These are phyloP conservation scores for Proteles cristata DNA, from an alignment of 2,113 vertebrate species.

Conservation along the genomic window DNA sequence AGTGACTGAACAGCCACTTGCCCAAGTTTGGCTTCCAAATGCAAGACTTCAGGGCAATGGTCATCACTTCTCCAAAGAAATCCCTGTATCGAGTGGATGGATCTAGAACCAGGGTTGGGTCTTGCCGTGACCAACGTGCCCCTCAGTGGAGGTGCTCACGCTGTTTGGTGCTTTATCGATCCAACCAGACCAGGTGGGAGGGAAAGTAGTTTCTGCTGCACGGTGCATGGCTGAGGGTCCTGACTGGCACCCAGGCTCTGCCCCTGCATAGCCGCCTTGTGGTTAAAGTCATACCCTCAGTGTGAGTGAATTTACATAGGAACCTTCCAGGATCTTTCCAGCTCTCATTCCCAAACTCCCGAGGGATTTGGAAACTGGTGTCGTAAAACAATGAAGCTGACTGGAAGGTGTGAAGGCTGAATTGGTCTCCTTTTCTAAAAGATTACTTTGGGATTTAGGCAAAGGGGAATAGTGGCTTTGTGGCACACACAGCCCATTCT, in stretches of 20 bases:
- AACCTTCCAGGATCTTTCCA: not conserved
- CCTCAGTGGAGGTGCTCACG: not conserved
- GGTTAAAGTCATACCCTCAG: not conserved
- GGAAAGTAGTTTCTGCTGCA: accelerated
- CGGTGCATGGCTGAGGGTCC: not conserved
- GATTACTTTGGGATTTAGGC: not conserved
- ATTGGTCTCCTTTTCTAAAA: not conserved
- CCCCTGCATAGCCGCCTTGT: accelerated
- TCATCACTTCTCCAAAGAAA: not conserved
- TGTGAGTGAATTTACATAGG: not conserved
- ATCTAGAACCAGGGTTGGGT: not conserved
- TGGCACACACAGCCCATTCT: not conserved
- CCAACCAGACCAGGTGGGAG: accelerated
- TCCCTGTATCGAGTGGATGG: not conserved
- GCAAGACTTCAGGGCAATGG: not conserved
- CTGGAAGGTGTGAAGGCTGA: not conserved
- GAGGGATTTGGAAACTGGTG: not conserved
- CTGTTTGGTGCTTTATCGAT: accelerated
- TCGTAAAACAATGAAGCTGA: not conserved
- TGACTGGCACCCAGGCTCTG: not conserved
- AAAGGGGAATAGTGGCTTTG: not conserved
- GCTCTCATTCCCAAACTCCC: not conserved
- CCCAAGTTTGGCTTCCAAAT: not conserved
- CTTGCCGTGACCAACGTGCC: accelerated
- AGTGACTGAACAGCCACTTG: not conserved